Base-by-base conservation (phyloP, 2,113 vertebrate genomes). In the Grammomys dolichurus region DNA sequence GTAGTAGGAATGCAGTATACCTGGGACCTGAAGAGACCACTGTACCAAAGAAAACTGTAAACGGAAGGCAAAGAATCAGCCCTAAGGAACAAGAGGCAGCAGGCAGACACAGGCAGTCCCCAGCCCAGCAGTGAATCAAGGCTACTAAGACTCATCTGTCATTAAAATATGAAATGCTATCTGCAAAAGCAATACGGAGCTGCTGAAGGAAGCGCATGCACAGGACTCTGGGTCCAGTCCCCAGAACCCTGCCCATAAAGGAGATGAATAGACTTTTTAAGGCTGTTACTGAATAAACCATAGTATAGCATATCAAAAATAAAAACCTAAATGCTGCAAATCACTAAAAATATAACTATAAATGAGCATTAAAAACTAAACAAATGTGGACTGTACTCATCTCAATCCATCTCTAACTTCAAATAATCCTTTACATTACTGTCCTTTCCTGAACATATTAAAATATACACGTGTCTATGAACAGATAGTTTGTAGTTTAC, bases 361-460 rank as follows among this genome's bases (percentile, higher is more conserved):
- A 94, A 92, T 60, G 91, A 8, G 97, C 22, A 81, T 82, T 86
- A 86, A 91, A 95, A 84, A 97, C 73, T 90, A 91, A 94, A 54
- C 36, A 92, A 92, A 90, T 22, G 72, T 77, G 12, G 91, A 96
- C 78, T 94, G 94, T 90, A 92, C 6, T 97, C 60, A 90, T 85
- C 96, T 89, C n/a, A 84, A 96, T 14, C 28, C 17, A 96, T 82
- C 19, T 89, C 87, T 80, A 92, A 92, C 94, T 88, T 84, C 58
- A 94, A 90, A 87, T 69, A 82, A 73, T 54, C 11, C 31, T 90
- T 89, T 75, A 76, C 14, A 85, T 89, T 63, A 95, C 3, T 80
- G 22, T 17, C 22, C 12, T 81, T 87, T 94, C 51, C 22, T 54
- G 95, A 90, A 95, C 4, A 96, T 76, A 93, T 28, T 91, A 90